Evolutionary conservation across 2,113 vertebrate species (phyloP).

Genomic region (Kobus ellipsiprymnus): DNA sequence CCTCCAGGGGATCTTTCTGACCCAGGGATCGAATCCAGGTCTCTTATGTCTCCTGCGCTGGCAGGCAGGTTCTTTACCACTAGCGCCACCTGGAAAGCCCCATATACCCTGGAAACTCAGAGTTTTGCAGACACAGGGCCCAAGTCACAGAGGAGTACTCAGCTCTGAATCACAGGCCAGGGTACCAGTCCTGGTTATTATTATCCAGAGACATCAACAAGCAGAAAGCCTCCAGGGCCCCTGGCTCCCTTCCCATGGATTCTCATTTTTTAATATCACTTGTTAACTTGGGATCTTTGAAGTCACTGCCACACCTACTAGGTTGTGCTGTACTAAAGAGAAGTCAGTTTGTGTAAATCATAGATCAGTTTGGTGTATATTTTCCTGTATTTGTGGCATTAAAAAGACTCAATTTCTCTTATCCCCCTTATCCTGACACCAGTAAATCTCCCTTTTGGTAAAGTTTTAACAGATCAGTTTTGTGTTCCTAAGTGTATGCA

Average conservation of each 20-base stretch:
- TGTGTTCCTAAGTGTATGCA: constrained; percentile 22
- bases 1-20: not conserved
- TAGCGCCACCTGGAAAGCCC: not conserved
- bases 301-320: not conserved
- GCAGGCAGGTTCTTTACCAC: not conserved
- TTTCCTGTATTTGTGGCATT: not conserved
- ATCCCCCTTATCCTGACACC: not conserved
- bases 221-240: not conserved
- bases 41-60: not conserved
- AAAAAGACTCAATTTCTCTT: not conserved
- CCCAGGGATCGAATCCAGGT: not conserved
- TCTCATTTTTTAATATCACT: not conserved
- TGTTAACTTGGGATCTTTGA: not conserved
- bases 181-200: not conserved
- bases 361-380: not conserved
- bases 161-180: not conserved
- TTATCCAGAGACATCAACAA: not conserved
- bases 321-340: not conserved
- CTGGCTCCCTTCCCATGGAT: not conserved
- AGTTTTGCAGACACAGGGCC: not conserved
- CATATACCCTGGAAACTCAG: not conserved
- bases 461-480: constrained; percentile 43
- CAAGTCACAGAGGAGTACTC: not conserved
- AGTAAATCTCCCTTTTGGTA: not conserved
- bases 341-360: not conserved